Conservation (phyloP, 2,797 vertebrate genomes). For the Peromyscus eremicus region DNA sequence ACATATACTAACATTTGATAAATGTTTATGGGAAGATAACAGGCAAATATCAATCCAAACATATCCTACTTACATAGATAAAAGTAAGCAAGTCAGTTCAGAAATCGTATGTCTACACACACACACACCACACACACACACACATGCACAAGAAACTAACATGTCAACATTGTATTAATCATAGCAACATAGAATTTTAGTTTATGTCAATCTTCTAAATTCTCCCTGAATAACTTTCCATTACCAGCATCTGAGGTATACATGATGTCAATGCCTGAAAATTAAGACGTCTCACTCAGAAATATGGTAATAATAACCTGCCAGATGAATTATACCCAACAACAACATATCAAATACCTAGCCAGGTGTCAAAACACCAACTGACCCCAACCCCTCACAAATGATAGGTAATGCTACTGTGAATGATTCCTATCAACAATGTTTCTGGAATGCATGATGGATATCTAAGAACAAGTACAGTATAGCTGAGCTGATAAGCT, state of each 20-base stretch:
- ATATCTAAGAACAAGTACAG: not conserved
- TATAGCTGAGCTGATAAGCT: not conserved
- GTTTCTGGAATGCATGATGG: not conserved
- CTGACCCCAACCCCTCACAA: not conserved
- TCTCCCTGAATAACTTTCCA: conserved; percentile 11
- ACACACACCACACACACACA: not conserved
- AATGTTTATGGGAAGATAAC: conserved; percentile 60
- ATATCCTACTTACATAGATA: conserved; percentile 62
- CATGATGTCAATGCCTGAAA: conserved; percentile 29
- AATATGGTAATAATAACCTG: not conserved
- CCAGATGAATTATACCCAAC: conserved; percentile 10
- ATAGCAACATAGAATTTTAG: conserved; percentile 38
- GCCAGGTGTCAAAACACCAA: conserved; percentile 36
- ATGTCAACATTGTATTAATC: conserved; percentile 59
- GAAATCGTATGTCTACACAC: not conserved
- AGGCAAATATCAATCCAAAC: conserved; percentile 53
- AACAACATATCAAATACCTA: conserved; percentile 3
- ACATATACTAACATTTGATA: conserved; percentile 14
- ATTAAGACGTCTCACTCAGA: conserved; percentile 15
- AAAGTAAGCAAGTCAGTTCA: conserved; percentile 59
- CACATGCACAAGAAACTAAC: not conserved
- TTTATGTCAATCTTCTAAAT: conserved; percentile 41
- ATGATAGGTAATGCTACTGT: not conserved
- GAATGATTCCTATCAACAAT: not conserved
- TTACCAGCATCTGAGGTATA: not conserved